These are phyloP conservation scores for Neotragus pygmaeus DNA, from an alignment of 2,113 vertebrate genomes.

Conservation along the genomic window DNA sequence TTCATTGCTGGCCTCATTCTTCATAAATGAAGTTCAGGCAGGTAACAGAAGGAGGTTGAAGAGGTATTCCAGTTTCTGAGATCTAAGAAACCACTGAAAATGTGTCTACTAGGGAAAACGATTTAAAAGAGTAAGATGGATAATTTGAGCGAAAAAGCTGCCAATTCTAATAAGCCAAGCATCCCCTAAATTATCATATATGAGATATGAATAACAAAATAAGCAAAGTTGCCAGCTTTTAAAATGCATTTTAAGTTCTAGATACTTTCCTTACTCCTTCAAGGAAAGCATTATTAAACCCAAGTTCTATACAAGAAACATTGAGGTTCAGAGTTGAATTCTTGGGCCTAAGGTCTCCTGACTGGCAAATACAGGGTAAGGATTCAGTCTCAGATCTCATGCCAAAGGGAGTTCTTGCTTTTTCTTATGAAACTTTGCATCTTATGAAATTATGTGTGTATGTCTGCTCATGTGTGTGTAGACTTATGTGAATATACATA, in stretches of 20 bases:
- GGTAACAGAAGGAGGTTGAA: neutral
- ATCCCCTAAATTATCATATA: neutral
- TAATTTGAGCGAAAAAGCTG: neutral
- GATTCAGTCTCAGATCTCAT: too few species aligned
- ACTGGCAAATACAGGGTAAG: accelerated
- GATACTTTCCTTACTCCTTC: neutral
- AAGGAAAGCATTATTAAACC: neutral
- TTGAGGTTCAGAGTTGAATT: accelerated
- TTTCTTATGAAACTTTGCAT: neutral
- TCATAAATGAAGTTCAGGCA: neutral
- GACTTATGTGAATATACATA: accelerated
- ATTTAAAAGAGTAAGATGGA: neutral
- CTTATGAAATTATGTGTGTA: neutral
- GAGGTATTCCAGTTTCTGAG: neutral
- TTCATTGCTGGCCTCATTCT: neutral
- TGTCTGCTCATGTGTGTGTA: too few species aligned
- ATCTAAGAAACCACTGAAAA: neutral
- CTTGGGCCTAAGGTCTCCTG: too few species aligned
- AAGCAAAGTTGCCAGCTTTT: neutral
- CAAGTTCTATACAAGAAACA: neutral
- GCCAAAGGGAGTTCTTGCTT: accelerated
- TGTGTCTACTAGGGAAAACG: neutral
- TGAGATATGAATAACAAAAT: neutral
- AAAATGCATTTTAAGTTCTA: neutral
- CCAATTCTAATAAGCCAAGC: neutral